Conservation (phyloP, 2,797 vertebrate genomes). For the Muraenolepis orangiensis region DNA sequence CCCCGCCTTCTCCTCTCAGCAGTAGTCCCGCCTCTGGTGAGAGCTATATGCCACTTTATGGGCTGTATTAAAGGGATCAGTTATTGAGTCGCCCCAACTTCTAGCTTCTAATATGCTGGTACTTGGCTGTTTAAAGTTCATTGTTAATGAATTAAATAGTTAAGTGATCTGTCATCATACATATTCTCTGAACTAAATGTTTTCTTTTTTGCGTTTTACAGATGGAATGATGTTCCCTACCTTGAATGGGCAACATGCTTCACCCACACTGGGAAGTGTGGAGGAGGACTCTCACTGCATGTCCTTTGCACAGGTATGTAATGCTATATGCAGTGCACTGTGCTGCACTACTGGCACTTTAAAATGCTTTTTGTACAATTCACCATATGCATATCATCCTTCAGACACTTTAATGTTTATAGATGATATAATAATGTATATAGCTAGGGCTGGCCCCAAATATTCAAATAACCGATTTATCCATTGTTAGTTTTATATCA, state of each 20-base stretch:
- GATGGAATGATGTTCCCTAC: slow-evolving; percentile 77
- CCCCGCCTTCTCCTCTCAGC: slow-evolving; percentile 76
- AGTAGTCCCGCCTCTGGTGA: slow-evolving; percentile 80
- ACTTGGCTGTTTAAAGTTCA: slow-evolving; percentile 1
- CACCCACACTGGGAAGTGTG: slow-evolving; percentile 75
- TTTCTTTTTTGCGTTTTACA: slow-evolving; percentile 51
- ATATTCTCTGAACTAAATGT: background rate
- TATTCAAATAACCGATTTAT: background rate
- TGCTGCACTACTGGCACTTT: no score
- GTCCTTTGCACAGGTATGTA: slow-evolving; percentile 94
- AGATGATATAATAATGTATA: background rate
- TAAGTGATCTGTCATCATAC: background rate
- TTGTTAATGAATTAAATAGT: background rate
- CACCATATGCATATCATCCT: no score
- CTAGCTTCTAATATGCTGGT: background rate
- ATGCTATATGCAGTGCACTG: no score
- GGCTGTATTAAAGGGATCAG: background rate
- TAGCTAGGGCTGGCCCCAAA: background rate
- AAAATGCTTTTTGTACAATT: no score
- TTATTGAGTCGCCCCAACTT: background rate
- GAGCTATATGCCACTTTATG: slow-evolving; percentile 5
- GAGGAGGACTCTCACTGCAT: slow-evolving; percentile 91
- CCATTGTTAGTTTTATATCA: no score
- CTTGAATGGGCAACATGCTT: slow-evolving; percentile 71
- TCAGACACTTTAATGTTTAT: no score